Conservation (phyloP, 2,888 invertebrate genomes). For the Mycalesis mineus region DNA sequence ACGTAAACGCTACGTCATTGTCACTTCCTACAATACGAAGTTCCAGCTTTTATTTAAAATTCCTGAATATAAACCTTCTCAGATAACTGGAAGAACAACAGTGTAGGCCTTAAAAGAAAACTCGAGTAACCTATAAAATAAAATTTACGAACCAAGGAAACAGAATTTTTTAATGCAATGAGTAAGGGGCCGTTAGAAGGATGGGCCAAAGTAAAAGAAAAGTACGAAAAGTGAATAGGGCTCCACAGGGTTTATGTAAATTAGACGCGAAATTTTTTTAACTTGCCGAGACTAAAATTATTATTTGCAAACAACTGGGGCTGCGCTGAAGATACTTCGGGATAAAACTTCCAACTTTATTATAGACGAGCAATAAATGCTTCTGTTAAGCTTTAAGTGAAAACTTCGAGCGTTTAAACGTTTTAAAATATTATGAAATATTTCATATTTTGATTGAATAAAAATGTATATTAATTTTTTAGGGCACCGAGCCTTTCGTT, state of each 20-base stretch:
- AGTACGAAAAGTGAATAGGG: conserved; percentile 56
- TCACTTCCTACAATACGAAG: no score
- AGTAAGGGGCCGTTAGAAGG: conserved; percentile 52
- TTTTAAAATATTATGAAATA: conserved; percentile 15
- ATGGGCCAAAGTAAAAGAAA: conserved; percentile 57
- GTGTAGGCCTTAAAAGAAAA: conserved; percentile 13
- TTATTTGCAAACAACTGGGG: conserved; percentile 67
- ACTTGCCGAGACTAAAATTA: conserved; percentile 65
- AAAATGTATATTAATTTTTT: neutral
- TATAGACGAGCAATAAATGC: conserved; percentile 39
- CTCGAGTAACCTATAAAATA: conserved; percentile 27
- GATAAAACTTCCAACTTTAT: conserved; percentile 31
- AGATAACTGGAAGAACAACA: no score
- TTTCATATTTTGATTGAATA: conserved; percentile 5
- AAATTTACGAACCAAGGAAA: conserved; percentile 31
- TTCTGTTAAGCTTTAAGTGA: conserved; percentile 29
- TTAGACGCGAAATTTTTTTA: conserved; percentile 65
- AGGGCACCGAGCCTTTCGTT: no score
- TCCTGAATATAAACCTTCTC: no score
- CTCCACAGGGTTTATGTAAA: conserved; percentile 69
- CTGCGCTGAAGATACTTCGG: conserved; percentile 50
- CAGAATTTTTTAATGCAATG: conserved; percentile 47
- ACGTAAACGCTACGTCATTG: no score
- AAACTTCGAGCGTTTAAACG: conserved; percentile 21
- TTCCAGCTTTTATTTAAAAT: no score